Conservation (phyloP, 2,113 vertebrate species). For the Corydoras maculifer region DNA sequence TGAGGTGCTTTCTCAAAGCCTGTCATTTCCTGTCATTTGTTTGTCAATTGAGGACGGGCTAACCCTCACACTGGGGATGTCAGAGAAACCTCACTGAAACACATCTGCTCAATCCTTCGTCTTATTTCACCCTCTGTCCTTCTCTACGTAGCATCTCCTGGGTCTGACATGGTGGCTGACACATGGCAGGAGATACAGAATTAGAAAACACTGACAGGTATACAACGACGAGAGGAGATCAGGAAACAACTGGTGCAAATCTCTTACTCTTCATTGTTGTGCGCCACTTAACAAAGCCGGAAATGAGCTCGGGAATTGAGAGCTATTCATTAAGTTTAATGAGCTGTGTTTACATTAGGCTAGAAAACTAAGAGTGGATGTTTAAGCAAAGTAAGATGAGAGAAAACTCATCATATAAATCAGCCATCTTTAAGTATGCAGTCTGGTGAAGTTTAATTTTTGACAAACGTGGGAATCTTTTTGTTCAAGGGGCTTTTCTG, state of each 20-base stretch:
- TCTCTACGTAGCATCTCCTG: conserved; percentile 58
- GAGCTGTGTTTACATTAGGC: conserved; percentile 1
- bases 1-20: conserved; percentile 63
- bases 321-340: not conserved
- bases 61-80: conserved; percentile 54
- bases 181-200: conserved; percentile 46
- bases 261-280: conserved; percentile 5
- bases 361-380: conserved; percentile 52
- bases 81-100: conserved; percentile 27
- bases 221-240: conserved; percentile 28
- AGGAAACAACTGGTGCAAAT: conserved; percentile 13
- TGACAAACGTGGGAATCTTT: conserved; percentile 40
- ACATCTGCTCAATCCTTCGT: conserved; percentile 26
- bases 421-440: conserved; percentile 19
- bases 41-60: conserved; percentile 63
- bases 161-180: conserved; percentile 67
- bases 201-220: conserved; percentile 30
- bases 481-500: not conserved
- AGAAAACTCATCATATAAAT: conserved; percentile 17
- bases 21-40: conserved; percentile 76
- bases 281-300: not conserved
- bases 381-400: not conserved
- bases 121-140: conserved; percentile 22
- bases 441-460: conserved; percentile 32
- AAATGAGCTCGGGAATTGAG: too few relatives aligned